These are phyloP conservation scores for Pristionchus entomophagus DNA, from an alignment of 2,888 invertebrate species.

Conservation along the genomic window DNA sequence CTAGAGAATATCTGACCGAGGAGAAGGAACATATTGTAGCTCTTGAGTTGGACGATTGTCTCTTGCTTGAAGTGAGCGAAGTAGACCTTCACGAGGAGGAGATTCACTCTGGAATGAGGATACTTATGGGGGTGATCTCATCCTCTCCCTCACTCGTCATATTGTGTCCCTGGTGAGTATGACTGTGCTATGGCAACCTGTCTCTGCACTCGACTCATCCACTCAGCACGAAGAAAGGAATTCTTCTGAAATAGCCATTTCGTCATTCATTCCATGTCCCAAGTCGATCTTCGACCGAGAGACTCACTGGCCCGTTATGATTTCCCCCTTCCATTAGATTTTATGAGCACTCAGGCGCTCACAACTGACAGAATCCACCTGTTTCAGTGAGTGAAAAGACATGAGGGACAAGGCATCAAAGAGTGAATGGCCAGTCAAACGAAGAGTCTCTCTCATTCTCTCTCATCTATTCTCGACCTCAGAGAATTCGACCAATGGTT, in stretches of 20 bases:
- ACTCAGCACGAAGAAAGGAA: constrained; percentile 67
- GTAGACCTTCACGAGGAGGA: constrained; percentile 69
- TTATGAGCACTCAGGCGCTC: constrained; percentile 16
- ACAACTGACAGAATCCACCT: constrained; percentile 49
- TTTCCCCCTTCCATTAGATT: constrained; percentile 32
- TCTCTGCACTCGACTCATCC: constrained; percentile 65
- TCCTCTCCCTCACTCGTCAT: constrained; percentile 59
- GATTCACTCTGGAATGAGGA: constrained; percentile 63
- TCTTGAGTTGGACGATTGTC: constrained; percentile 66
- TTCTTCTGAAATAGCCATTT: constrained; percentile 56
- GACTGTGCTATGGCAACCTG: constrained; percentile 68
- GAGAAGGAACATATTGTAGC: constrained; percentile 69
- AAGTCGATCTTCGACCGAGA: no score
- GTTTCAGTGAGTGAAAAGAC: constrained; percentile 46
- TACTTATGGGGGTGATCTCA: no score
- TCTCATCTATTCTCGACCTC: no score
- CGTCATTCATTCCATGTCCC: not conserved
- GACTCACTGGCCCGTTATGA: not conserved
- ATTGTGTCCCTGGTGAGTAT: constrained; percentile 68
- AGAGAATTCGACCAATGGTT: not conserved
- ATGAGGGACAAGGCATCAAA: constrained; percentile 13
- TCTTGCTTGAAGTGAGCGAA: constrained; percentile 73
- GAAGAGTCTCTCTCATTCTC: no score
- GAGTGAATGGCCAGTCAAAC: no score
- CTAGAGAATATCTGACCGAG: constrained; percentile 56